phyloP scores from a whole-genome alignment of 2,113 vertebrate genomes.

The Rattus norvegicus region DNA sequence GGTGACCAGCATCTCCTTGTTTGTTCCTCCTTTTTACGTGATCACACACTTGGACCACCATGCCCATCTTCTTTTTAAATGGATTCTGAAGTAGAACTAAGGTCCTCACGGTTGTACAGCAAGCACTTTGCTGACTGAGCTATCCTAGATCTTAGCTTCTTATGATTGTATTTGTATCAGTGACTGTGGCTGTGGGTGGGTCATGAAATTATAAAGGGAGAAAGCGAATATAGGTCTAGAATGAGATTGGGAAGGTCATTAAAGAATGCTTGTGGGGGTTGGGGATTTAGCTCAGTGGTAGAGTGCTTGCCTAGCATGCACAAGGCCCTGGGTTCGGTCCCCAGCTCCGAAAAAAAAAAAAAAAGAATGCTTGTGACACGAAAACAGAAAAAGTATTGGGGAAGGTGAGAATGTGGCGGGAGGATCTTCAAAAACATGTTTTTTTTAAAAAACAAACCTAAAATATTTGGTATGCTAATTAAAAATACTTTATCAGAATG shows the following conservation, averaged over 20 bases:
- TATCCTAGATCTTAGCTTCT: not conserved
- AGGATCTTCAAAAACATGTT: not conserved
- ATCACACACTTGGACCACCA: not conserved
- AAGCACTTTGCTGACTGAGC: not conserved
- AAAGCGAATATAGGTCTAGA: not conserved
- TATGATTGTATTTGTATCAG: not conserved
- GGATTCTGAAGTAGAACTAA: not conserved
- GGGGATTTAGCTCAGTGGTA: no score
- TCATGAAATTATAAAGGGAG: not conserved
- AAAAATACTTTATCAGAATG: not conserved
- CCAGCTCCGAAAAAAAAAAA: no score
- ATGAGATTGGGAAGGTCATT: not conserved
- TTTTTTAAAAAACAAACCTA: not conserved
- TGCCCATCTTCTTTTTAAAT: not conserved
- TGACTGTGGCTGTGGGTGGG: not conserved
- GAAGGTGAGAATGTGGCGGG: not conserved
- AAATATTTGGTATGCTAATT: not conserved
- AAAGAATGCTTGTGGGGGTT: not conserved
- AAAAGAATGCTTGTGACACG: not conserved
- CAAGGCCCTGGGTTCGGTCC: no score
- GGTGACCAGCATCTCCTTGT: not conserved
- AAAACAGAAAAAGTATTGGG: not conserved
- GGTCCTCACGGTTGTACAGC: not conserved
- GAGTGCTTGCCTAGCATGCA: no score
- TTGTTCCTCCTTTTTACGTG: not conserved